Base-by-base conservation (phyloP, 1,140 invertebrate species). In the Cydia amplana region DNA sequence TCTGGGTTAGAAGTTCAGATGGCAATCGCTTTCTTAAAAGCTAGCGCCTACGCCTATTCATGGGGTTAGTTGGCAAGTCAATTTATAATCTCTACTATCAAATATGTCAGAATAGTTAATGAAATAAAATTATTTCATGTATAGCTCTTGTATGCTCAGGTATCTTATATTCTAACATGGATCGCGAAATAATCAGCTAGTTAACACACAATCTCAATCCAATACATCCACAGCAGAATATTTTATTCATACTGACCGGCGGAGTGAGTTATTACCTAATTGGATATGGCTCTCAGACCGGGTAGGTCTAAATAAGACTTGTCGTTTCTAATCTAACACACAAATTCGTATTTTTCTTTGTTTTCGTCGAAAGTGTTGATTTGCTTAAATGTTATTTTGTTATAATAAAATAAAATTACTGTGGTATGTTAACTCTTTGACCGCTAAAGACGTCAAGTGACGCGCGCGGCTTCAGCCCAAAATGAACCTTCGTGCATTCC, bases 251-350 rank as follows among this genome's bases (percentile, higher is more conserved):
- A 12, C 16, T 60, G 55, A 60, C 20, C 12, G 55, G 7, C 7
- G 2, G 55, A 60, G 7, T 60, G 55, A 60, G 55, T 60, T 60
- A 60, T 60, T 23, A n/a, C 20, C 55, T 60, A 23, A 60, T 60
- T 23, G 55, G 55, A 23, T 23, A 60, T 23, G 55, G 9, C 55
- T 23, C 51, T 55, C 10, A 51, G 49, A n/a, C 49, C 12, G 43
- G 14, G 49, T 4, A 16, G 18, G 18, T 60, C 55, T 60, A 0
- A 46, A 3, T 12, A 60, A 60, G 55, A 60, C 7, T 20, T 23
- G 20, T 60, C 55, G 20, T 23, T 60, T 60, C 55, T 60, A 60
- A 23, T 60, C 55, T 55, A 4, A 46, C 49, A 18, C 49, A 40
- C 16, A 6, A 60, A 10, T 9, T 12, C 20, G 2, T 1, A 2